Evolutionary conservation across 1,140 invertebrate genomes (phyloP).

Genomic region (Anoplolepis gracilipes): DNA sequence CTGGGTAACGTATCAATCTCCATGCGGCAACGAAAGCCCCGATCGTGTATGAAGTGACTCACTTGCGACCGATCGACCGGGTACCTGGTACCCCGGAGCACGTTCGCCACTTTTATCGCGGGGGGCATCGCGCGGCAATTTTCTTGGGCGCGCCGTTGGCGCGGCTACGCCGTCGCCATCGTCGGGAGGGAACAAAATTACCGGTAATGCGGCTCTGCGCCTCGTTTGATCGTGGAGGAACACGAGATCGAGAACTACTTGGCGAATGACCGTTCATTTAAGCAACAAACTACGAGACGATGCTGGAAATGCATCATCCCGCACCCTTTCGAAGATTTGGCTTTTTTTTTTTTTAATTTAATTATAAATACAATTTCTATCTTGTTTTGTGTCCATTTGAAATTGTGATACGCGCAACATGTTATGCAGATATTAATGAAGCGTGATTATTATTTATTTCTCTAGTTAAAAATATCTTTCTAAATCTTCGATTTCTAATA

Average conservation of each 20-base stretch:
- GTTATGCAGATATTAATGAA: neutral
- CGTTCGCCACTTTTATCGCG: conserved; percentile 67
- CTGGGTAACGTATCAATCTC: neutral
- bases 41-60: conserved; percentile 52
- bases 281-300: neutral
- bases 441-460: neutral
- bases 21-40: neutral
- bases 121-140: conserved; percentile 67
- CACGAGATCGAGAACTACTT: conserved; percentile 33
- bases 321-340: too few relatives aligned
- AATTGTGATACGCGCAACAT: neutral
- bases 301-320: too few relatives aligned
- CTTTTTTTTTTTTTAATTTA: neutral
- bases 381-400: neutral
- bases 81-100: conserved; percentile 68
- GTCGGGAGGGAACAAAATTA: conserved; percentile 55
- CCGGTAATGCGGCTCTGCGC: conserved; percentile 47
- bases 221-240: conserved; percentile 30
- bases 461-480: conserved; percentile 5
- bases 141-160: conserved; percentile 62
- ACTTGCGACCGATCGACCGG: conserved; percentile 62
- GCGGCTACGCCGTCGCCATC: conserved; percentile 4
- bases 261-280: conserved; percentile 29
- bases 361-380: neutral
- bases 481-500: too few relatives aligned